These are phyloP conservation scores for Gambusia holbrooki DNA, from an alignment of 2,113 vertebrate genomes.

Conservation along the genomic window DNA sequence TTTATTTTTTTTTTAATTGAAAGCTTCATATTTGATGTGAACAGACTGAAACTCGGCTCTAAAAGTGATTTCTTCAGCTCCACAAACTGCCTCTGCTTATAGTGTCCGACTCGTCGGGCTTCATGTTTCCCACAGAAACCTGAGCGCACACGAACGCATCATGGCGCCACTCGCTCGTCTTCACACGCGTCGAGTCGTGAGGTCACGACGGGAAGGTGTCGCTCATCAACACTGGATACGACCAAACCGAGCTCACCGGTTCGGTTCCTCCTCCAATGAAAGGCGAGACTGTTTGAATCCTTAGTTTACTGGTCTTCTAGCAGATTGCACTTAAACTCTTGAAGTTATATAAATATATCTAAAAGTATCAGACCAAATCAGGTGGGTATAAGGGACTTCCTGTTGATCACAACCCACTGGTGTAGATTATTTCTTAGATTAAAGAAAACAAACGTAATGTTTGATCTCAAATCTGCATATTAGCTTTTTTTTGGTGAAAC, in stretches of 20 bases:
- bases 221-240: neutral
- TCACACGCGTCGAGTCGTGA: neutral
- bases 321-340: constrained; percentile 29
- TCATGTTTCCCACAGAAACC: constrained; percentile 11
- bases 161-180: neutral
- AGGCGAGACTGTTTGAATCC: neutral
- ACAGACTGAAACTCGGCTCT: too few species aligned
- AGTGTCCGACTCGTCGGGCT: neutral
- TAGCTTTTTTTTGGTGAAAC: neutral
- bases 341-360: neutral
- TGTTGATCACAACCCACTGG: neutral
- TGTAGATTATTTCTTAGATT: neutral
- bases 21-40: too few species aligned
- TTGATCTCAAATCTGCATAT: neutral
- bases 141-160: constrained; percentile 1
- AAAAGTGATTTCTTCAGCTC: too few species aligned
- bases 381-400: neutral
- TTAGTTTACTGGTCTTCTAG: neutral
- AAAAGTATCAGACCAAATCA: neutral
- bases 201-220: neutral
- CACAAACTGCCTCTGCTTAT: neutral
- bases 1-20: too few species aligned
- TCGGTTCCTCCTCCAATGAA: too few species aligned
- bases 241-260: too few species aligned
- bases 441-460: neutral